phyloP scores from a whole-genome alignment of 2,797 vertebrate genomes.

The Lutjanus campechanus region DNA sequence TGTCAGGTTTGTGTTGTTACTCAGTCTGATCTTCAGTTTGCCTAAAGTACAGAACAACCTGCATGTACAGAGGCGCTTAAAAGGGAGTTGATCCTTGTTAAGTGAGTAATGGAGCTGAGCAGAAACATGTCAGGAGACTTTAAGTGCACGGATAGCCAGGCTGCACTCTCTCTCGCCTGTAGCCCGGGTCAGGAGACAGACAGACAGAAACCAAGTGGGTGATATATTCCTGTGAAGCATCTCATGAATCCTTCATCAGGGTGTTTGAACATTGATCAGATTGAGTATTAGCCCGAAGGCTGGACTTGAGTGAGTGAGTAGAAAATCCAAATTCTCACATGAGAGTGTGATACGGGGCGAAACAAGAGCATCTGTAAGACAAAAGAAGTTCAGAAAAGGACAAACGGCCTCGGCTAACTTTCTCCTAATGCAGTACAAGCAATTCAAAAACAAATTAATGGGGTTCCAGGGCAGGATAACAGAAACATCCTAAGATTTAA shows the following conservation, averaged over 20 bases:
- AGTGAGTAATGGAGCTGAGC: constrained; percentile 65
- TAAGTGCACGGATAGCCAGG: constrained; percentile 49
- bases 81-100: constrained; percentile 61
- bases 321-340: constrained; percentile 60
- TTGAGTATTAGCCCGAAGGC: constrained; percentile 70
- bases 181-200: constrained; percentile 61
- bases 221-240: constrained; percentile 66
- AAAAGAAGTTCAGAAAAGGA: constrained; percentile 47
- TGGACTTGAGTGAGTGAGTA: constrained; percentile 46
- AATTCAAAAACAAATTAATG: constrained; percentile 5
- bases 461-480: too few species aligned
- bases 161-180: constrained; percentile 47
- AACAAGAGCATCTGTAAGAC: constrained; percentile 37
- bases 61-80: constrained; percentile 54
- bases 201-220: constrained; percentile 54
- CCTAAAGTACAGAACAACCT: constrained; percentile 46
- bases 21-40: constrained; percentile 24
- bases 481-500: too few species aligned
- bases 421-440: constrained; percentile 11
- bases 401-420: constrained; percentile 25
- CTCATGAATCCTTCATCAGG: constrained; percentile 79
- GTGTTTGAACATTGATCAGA: constrained; percentile 80
- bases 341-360: constrained; percentile 21
- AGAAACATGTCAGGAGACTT: constrained; percentile 63
- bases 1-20: constrained; percentile 34